Evolutionary conservation across 2,113 vertebrate species (phyloP), one percentile per base, ranked within the genome.

Genomic region (Paramormyrops kingsleyae): DNA sequence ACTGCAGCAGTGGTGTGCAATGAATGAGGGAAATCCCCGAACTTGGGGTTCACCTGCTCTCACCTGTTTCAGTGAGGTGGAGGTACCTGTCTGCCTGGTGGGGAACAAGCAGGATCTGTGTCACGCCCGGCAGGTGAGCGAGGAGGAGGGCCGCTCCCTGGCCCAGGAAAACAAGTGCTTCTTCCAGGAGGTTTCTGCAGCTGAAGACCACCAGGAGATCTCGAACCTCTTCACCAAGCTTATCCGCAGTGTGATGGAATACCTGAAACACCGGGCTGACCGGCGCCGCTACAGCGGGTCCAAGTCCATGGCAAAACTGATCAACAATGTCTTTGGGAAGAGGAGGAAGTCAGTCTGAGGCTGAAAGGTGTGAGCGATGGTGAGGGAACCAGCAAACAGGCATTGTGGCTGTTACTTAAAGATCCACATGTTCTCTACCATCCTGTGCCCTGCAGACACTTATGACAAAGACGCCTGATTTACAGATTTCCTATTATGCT

Each of bases 271-370:
- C 91, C 89, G 95, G 0, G 92, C 94, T 0, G 96, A 96, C 93
- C 93, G 94, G 1, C 93, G 95, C 2, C 93, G 95, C 91, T 95
- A 96, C 94, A 96, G 95, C 49, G 94, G 96, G 89, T 96, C 96
- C 90, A 96, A 96, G 91, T 96, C 96, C 8, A 96, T 96, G 96
- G 95, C 94, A 91, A 96, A 96, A 47, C 95, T 97, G 86, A 97
- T 96, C 92, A 96, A 95, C 94, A 96, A 96, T 12, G 92, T 97
- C 88, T 97, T 96, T 87, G 96, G 96, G 13, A 97, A 96, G 92
- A 94, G 96, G 92, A 95, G 96, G 92, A 95, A 95, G 93, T 96
- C 96, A 0, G 95, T 96, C 90, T 96, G 93, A 96, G 83, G 24
- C 46, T 31, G 27, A 2, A 39, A 0, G 31, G 47, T 3, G 4